Evolutionary conservation across 1,140 invertebrate genomes (phyloP), one percentile per base, ranked within the genome.

Genomic region (Nasonia longicornis): DNA sequence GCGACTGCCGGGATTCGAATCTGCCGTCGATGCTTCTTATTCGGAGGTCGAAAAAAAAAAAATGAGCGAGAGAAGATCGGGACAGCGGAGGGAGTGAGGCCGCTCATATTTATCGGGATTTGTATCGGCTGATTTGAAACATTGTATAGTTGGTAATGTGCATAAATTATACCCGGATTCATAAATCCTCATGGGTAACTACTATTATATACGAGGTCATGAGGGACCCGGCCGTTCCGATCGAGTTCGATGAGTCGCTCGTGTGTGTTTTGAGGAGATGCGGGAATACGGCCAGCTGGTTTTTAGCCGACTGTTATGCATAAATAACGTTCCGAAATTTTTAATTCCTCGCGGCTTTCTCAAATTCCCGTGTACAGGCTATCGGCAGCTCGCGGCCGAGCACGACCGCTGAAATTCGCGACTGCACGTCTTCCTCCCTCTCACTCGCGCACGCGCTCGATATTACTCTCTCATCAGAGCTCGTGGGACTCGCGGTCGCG

Each of bases 121-220:
- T 72, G 81, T 69, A 82, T 78, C 81, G 81, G 70, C 70, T 79
- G 81, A 82, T 82, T 79, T 82, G 81, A 79, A 77, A 79, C 76
- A 78, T 77, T 82, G 71, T 74, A 26, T 26, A 58, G 29, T 20
- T 58, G 14, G 45, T 75, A 74, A 82, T 79, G 76, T 75, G 76
- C 69, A 79, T 82, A 82, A 82, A 78, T 78, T 79, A 82, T 82
- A 74, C 26, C 22, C 31, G 29, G 48, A 52, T 48, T 74, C 70
- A 26, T 82, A 82, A 82, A 82, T 82, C 77, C 26, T 58, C 35
- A 77, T 66, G 67, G 79, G 79, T 71, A 26, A 72, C 75, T 77
- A 20, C 75, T 69, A 70, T 45, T 69, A 69, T 70, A 45, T 70
- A 45, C 31, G 72, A 58, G 20, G 69, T 16, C 20, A 58, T 58